Base-by-base conservation (phyloP, 2,113 vertebrate genomes). In the Beaufortia kweichowensis region DNA sequence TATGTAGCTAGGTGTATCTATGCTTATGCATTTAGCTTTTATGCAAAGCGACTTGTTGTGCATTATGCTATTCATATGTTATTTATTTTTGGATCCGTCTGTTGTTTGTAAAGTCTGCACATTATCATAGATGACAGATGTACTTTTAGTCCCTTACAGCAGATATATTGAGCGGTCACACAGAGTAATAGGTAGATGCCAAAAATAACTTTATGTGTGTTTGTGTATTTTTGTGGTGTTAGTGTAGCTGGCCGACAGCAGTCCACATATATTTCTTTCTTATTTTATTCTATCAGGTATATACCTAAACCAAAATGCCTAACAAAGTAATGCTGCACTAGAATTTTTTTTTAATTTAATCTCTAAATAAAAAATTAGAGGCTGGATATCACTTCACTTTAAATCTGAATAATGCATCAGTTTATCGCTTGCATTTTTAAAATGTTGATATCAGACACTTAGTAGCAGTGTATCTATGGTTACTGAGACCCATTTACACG, bases 341-440 rank as follows among this genome's bases (percentile, higher is more conserved):
- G 10, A 35, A 3, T 12, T 43, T 12, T 43, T 14, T 46, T n/a
- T n/a, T n/a, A n/a, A n/a, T n/a, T n/a, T n/a, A n/a, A n/a, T 14
- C 14, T 10, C 2, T 14, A 14, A 46, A 14, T 15, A 1, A 14
- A 12, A 46, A 23, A 24, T 56, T 12, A 50, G 10, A 50, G n/a
- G 6, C 14, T 19, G 23, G 23, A 12, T 71, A 4, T 1, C 53
- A 8, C 33, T 39, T 70, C 67, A 11, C 35, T 60, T 72, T 17
- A 64, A 53, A 19, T 43, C 10, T 79, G 26, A 55, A 72, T 56
- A 43, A 72, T 78, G 33, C 50, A 78, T 64, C 33, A 63, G 31
- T 56, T 63, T 53, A 48, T 3, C 3, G 15, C 48, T 11, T 78
- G 68, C 59, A 78, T 78, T 64, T 72, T 79, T 72, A 65, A 78